Base-by-base conservation (phyloP, 2,888 invertebrate genomes). In the Ceramica pisi region DNA sequence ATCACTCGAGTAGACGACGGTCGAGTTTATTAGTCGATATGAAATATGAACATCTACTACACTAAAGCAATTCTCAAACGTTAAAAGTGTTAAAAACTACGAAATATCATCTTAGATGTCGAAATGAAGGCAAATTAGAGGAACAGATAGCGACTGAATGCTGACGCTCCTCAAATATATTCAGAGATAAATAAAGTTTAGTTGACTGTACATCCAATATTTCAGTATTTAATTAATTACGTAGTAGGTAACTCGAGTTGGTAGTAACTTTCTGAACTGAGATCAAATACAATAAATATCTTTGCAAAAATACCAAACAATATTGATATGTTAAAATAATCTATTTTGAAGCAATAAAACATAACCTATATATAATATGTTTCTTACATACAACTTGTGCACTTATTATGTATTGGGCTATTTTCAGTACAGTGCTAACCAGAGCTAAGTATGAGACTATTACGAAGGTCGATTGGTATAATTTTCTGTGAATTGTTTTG, bases 401-500 rank as follows among this genome's bases (percentile, higher is more conserved):
- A 53, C 55, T 3, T 66, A 38, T 41, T 55, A 51, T 48, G n/a
- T 57, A 71, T 73, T 69, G 48, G 12, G 23, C n/a, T 71, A 71
- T 83, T 82, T 77, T 78, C 67, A 70, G 68, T 69, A 53, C 12
- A 61, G 57, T 78, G 80, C 57, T 81, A 76, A 82, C 65, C 67
- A 77, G 26, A 63, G 31, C 57, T 67, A 68, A 62, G 41, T 67
- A 74, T 44, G 67, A n/a, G 8, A 81, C 59, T 67, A 51, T 60
- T 48, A 61, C 19, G 78, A 86, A 88, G 89, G 88, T 81, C 81
- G 60, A 12, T 8, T 26, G 9, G 62, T 61, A 79, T 80, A 64
- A 85, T 84, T 80, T 81, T 72, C 65, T 78, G 87, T 84, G 71
- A 92, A 92, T 89, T 88, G 72, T 67, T 70, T 67, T 71, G 88